Evolutionary conservation across 2,797 vertebrate genomes (phyloP).

Genomic region (Eurystomus glaucurus): DNA sequence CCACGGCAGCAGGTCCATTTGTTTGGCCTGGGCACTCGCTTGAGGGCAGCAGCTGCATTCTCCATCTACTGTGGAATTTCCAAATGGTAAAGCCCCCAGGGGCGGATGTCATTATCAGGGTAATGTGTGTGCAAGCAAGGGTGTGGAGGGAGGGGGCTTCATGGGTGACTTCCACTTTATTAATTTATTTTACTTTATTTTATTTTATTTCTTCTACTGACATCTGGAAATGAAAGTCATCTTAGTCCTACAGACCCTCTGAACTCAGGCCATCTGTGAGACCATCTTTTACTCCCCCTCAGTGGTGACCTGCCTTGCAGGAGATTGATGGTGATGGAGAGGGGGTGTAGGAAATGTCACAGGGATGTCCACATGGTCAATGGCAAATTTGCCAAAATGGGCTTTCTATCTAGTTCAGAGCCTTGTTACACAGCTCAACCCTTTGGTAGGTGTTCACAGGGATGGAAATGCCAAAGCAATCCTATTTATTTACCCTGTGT

Average conservation of each 20-base stretch:
- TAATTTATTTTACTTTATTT: not conserved
- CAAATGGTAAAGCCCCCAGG: not conserved
- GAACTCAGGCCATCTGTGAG: conserved; percentile 34
- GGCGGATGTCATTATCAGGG: not conserved
- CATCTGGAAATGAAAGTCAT: not conserved
- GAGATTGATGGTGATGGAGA: conserved; percentile 24
- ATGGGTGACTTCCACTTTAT: not conserved
- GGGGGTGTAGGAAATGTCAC: not conserved
- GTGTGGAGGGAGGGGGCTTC: not conserved
- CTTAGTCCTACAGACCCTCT: not conserved
- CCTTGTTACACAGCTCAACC: not conserved
- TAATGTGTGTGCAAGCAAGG: not conserved
- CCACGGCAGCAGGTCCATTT: not conserved
- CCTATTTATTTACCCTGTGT: not conserved
- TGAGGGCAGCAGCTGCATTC: conserved; percentile 41
- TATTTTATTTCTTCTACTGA: not conserved
- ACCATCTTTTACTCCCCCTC: conserved; percentile 22
- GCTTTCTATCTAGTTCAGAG: not conserved
- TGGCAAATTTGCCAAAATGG: conserved; percentile 24
- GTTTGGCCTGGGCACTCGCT: not conserved
- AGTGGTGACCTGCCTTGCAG: conserved; percentile 24
- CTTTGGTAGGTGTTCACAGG: not conserved
- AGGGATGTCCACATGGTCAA: conserved; percentile 8
- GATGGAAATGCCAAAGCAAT: not conserved
- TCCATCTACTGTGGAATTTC: conserved; percentile 46